Conservation (phyloP, 1,140 invertebrate genomes). For the Ceratina australensis region DNA sequence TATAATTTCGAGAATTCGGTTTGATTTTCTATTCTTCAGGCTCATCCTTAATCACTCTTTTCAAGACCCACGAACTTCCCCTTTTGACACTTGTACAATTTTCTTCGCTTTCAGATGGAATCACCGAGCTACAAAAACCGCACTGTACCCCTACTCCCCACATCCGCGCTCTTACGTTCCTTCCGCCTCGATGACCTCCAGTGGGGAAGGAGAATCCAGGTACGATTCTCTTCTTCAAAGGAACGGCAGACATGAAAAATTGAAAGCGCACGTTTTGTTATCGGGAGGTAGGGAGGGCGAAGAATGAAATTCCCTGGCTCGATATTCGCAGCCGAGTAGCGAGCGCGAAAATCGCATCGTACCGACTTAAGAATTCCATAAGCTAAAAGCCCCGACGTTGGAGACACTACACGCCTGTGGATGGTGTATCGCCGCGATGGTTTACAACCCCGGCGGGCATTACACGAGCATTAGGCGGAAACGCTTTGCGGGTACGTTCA, state of each 20-base stretch:
- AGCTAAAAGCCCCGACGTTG: constrained; percentile 10
- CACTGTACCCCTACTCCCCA: too few species aligned
- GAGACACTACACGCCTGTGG: background rate
- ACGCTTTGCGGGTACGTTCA: constrained; percentile 34
- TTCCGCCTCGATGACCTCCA: too few species aligned
- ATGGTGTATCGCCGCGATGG: constrained; percentile 20
- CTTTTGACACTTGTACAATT: too few species aligned
- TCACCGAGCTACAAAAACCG: too few species aligned
- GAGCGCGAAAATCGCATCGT: constrained; percentile 14
- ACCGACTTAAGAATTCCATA: constrained; percentile 37
- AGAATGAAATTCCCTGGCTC: constrained; percentile 1
- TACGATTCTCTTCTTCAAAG: background rate
- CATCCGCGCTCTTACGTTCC: too few species aligned
- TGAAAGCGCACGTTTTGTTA: background rate
- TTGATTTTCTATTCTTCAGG: too few species aligned
- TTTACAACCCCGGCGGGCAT: constrained; percentile 7
- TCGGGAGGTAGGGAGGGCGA: too few species aligned
- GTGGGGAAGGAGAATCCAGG: background rate
- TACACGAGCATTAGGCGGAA: constrained; percentile 39
- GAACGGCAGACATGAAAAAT: background rate
- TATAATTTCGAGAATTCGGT: too few species aligned
- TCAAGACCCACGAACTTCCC: background rate
- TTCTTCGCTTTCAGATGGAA: too few species aligned
- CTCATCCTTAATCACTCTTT: background rate
- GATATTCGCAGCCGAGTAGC: background rate